phyloP scores from a whole-genome alignment of 2,113 vertebrate species.

The Narcine bancroftii region DNA sequence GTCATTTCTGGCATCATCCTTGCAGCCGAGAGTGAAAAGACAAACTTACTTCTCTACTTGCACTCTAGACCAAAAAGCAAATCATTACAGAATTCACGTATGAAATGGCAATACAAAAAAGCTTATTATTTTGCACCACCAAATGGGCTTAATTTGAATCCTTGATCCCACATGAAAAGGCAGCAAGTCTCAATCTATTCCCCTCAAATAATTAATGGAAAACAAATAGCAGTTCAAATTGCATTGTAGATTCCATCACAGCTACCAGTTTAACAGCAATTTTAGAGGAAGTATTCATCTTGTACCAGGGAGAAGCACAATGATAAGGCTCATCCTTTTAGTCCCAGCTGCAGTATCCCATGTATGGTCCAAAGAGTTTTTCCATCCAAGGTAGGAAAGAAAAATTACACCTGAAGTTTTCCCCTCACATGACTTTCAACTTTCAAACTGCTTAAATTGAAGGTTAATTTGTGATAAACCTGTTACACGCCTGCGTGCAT shows the following conservation, averaged over 20 bases:
- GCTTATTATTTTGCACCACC: background rate
- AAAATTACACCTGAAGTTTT: background rate
- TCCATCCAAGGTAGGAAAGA: background rate
- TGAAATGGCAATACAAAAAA: background rate
- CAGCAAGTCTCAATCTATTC: background rate
- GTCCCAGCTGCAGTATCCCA: background rate
- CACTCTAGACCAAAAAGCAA: background rate
- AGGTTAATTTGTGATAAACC: background rate
- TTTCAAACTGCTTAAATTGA: background rate
- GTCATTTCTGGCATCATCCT: background rate
- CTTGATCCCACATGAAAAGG: background rate
- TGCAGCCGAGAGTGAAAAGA: background rate
- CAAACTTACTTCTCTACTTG: background rate
- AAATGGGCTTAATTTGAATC: background rate
- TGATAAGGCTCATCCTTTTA: background rate
- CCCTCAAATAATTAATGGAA: too few species aligned
- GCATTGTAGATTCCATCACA: background rate
- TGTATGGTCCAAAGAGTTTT: background rate
- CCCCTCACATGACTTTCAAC: background rate
- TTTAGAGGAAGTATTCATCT: background rate
- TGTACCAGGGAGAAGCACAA: background rate
- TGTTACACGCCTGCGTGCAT: too few species aligned
- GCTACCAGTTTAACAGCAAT: background rate
- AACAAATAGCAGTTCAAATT: background rate
- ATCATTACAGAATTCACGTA: background rate